These are phyloP conservation scores for Capitella teleta DNA, from an alignment of 1,140 invertebrate genomes.

Conservation along the genomic window DNA sequence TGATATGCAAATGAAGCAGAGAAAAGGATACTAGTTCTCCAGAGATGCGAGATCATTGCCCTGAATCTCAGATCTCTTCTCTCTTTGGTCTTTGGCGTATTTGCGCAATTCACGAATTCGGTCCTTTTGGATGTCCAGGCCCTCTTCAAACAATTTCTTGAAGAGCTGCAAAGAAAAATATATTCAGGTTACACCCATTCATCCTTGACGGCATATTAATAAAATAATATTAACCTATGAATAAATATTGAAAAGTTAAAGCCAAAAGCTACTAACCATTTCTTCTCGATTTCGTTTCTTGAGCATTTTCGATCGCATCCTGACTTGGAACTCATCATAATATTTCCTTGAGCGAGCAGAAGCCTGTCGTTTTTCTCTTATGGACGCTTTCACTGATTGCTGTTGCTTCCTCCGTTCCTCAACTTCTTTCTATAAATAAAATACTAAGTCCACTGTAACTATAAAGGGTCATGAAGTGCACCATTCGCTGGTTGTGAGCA, in stretches of 20 bases:
- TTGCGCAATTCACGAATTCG: slow-evolving; percentile 33
- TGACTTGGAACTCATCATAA: slow-evolving; percentile 37
- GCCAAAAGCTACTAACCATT: slow-evolving; percentile 21
- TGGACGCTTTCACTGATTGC: slow-evolving; percentile 23
- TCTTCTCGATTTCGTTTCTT: slow-evolving; percentile 38
- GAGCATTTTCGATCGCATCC: slow-evolving; percentile 34
- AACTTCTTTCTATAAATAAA: slow-evolving; percentile 16
- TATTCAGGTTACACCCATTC: not conserved
- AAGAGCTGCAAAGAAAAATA: slow-evolving; percentile 25
- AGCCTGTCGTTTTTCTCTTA: slow-evolving; percentile 34
- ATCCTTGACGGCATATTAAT: not conserved
- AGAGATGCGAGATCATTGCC: slow-evolving; percentile 36
- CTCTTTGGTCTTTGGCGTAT: slow-evolving; percentile 35
- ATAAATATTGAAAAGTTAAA: not conserved
- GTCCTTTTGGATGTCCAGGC: slow-evolving; percentile 39
- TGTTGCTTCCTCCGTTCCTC: slow-evolving; percentile 28
- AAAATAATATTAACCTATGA: not conserved
- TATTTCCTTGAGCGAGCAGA: slow-evolving; percentile 32
- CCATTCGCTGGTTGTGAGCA: slow-evolving; percentile 30
- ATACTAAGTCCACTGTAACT: not conserved
- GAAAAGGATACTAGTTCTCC: slow-evolving; percentile 41
- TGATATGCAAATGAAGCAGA: not conserved
- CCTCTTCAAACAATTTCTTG: slow-evolving; percentile 36
- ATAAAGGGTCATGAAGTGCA: slow-evolving; percentile 10
- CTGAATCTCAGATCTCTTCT: slow-evolving; percentile 20